Conservation (phyloP, 2,797 vertebrate genomes). For the Parauchenoglanis punctatus region DNA sequence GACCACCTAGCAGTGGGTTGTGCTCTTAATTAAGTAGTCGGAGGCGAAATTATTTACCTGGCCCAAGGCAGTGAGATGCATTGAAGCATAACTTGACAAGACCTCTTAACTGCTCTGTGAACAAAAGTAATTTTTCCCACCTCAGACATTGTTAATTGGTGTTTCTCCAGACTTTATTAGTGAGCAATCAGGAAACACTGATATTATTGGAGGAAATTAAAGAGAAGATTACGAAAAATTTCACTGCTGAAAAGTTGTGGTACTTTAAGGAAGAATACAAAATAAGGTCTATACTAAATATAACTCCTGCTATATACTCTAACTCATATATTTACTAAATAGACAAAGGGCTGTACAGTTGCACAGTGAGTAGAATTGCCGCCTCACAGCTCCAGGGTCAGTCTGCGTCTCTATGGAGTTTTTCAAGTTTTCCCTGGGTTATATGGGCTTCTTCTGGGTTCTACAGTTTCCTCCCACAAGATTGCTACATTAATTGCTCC, state of each 20-base stretch:
- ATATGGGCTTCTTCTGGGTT: neutral
- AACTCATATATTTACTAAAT: neutral
- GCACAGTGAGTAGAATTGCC: neutral
- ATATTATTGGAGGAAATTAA: neutral
- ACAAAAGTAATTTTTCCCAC: neutral
- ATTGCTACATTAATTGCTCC: neutral
- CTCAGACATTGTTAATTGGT: neutral
- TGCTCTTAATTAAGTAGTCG: constrained; percentile 72
- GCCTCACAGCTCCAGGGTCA: neutral
- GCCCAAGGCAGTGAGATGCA: constrained; percentile 61
- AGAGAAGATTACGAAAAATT: neutral
- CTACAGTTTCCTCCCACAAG: neutral
- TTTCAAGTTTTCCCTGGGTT: neutral
- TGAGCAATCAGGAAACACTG: neutral
- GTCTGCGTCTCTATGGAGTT: neutral
- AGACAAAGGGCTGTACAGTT: no score
- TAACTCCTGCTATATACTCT: neutral
- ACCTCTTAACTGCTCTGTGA: constrained; percentile 6
- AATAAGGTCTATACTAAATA: neutral
- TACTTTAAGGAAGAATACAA: neutral
- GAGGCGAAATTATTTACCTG: constrained; percentile 64
- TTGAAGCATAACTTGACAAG: constrained; percentile 33
- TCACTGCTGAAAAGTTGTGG: neutral
- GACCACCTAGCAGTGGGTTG: constrained; percentile 69
- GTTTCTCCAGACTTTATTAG: neutral